Evolutionary conservation across 2,113 vertebrate genomes (phyloP).

Genomic region (Cololabis saira): DNA sequence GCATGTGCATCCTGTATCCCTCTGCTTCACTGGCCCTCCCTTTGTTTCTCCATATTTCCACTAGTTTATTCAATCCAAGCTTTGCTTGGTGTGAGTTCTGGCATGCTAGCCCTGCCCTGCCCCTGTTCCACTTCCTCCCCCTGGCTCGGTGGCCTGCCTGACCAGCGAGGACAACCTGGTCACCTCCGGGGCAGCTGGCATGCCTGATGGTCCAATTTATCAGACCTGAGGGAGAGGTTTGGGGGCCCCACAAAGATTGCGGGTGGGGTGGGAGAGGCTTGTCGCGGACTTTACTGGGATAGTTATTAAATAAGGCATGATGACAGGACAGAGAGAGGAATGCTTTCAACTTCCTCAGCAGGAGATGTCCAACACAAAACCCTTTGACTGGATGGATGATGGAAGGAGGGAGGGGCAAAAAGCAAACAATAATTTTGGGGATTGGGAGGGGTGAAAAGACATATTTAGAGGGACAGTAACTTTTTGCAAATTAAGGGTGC

Average conservation of each 20-base stretch:
- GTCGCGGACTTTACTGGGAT: slow-evolving; percentile 79
- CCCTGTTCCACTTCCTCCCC: slow-evolving; percentile 64
- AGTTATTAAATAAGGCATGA: slow-evolving; percentile 81
- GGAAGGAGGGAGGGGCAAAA: slow-evolving; percentile 41
- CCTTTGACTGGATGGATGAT: slow-evolving; percentile 51
- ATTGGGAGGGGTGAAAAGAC: slow-evolving; percentile 36
- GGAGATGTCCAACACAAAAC: slow-evolving; percentile 68
- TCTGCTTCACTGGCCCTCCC: slow-evolving; percentile 65
- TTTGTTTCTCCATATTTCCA: slow-evolving; percentile 70
- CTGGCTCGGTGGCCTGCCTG: slow-evolving; percentile 61
- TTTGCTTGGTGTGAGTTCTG: slow-evolving; percentile 77
- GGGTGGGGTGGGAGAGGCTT: slow-evolving; percentile 39
- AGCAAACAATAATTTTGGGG: slow-evolving; percentile 44
- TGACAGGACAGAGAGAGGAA: slow-evolving; percentile 76
- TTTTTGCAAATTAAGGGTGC: slow-evolving; percentile 35
- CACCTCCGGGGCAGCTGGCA: slow-evolving; percentile 85
- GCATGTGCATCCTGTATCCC: slow-evolving; percentile 73
- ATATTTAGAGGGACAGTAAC: slow-evolving; percentile 37
- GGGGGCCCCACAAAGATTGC: slow-evolving; percentile 45
- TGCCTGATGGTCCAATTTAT: slow-evolving; percentile 83
- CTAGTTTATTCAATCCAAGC: slow-evolving; percentile 67
- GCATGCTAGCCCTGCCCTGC: slow-evolving; percentile 64
- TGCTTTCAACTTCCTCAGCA: slow-evolving; percentile 77
- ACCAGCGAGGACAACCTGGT: slow-evolving; percentile 74
- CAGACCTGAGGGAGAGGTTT: slow-evolving; percentile 61